Percentiles rank a stretch among this genome's conserved stretches.
Evolutionary conservation across 2,888 invertebrate genomes (phyloP).

Genomic region (Parnassius mnemosyne): DNA sequence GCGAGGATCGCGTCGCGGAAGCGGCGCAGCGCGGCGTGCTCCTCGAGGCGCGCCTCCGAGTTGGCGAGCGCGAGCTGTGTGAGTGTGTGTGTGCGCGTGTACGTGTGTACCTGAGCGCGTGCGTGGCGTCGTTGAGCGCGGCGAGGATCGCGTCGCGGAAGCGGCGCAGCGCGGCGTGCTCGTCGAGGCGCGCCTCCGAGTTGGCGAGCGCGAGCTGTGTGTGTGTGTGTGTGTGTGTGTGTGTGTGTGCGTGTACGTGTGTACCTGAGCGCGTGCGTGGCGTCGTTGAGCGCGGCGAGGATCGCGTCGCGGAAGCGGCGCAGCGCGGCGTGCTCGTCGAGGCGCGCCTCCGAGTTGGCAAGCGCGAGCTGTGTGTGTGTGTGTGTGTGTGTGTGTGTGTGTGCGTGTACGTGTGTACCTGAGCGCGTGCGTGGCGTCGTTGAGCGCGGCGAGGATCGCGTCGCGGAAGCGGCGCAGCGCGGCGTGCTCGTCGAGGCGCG

Average conservation of each 20-base stretch:
- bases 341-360: constrained; percentile 94
- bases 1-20: constrained; percentile 93
- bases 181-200: constrained; percentile 94
- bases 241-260: too few relatives aligned
- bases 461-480: constrained; percentile 93
- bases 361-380: too few relatives aligned
- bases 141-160: constrained; percentile 93
- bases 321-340: constrained; percentile 92
- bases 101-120: constrained; percentile 82
- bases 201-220: constrained; percentile 94
- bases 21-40: constrained; percentile 90
- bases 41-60: constrained; percentile 94
- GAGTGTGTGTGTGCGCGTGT: too few relatives aligned
- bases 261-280: constrained; percentile 88
- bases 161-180: constrained; percentile 90
- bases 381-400: too few relatives aligned
- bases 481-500: constrained; percentile 92
- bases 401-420: constrained; percentile 64
- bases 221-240: too few relatives aligned
- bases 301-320: constrained; percentile 94
- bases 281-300: constrained; percentile 91
- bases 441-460: constrained; percentile 90
- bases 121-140: constrained; percentile 92
- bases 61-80: constrained; percentile 89
- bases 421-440: constrained; percentile 91